These are phyloP conservation scores for Neodontobutis hainanensis DNA, from an alignment of 2,113 vertebrate genomes.

Conservation along the genomic window DNA sequence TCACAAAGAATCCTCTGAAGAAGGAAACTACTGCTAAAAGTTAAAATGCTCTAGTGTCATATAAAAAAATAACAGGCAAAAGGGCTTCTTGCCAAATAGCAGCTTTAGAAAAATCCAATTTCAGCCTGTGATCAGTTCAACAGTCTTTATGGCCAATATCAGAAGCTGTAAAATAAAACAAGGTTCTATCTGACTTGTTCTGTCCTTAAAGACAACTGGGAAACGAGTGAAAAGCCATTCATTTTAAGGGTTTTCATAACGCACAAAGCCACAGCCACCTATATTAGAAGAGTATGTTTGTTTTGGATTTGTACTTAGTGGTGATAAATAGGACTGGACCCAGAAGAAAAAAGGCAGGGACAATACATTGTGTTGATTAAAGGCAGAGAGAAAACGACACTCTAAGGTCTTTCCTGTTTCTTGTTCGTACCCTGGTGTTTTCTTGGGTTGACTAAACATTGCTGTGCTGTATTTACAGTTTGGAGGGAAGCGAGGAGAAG, in stretches of 20 bases:
- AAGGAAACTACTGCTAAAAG: not conserved
- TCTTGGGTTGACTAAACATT: not conserved
- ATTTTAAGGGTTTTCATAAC: slow-evolving; percentile 19
- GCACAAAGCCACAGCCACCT: slow-evolving; percentile 13
- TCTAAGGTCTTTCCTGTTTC: too few relatives aligned
- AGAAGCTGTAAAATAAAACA: slow-evolving; percentile 17
- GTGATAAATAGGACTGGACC: slow-evolving; percentile 7
- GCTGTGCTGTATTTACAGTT: slow-evolving; percentile 68
- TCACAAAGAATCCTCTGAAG: slow-evolving; percentile 10
- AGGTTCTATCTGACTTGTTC: slow-evolving; percentile 17
- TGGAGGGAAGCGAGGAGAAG: slow-evolving; percentile 97
- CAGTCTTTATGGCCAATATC: slow-evolving; percentile 31
- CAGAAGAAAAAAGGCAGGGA: not conserved
- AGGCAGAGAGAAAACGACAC: too few relatives aligned
- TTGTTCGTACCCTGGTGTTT: too few relatives aligned
- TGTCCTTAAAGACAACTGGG: slow-evolving; percentile 2
- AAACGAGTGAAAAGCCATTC: slow-evolving; percentile 30
- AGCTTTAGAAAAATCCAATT: slow-evolving; percentile 2
- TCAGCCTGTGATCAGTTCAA: slow-evolving; percentile 5
- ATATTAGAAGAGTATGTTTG: not conserved
- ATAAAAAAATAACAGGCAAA: not conserved
- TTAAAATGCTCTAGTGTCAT: not conserved
- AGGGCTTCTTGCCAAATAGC: not conserved
- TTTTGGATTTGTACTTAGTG: slow-evolving; percentile 10
- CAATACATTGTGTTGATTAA: too few relatives aligned